Conservation (phyloP, 1,140 invertebrate genomes). For the Microplitis demolitor region DNA sequence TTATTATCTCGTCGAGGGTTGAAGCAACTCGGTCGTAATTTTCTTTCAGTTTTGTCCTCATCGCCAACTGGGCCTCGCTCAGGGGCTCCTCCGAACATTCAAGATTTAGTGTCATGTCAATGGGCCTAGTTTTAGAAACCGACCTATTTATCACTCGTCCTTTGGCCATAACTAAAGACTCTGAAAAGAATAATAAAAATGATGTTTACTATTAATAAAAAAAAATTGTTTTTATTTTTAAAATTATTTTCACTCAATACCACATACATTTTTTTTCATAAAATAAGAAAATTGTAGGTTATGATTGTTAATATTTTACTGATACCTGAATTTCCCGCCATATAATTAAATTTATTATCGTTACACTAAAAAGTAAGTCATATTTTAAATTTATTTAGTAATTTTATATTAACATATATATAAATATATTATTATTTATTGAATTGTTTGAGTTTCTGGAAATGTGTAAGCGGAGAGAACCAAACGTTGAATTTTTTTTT, state of each 20-base stretch:
- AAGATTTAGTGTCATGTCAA: slow-evolving; percentile 65
- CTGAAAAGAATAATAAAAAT: background rate
- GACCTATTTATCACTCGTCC: slow-evolving; percentile 42
- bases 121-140: slow-evolving; percentile 39
- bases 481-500: too few relatives aligned
- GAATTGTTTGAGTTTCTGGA: too few relatives aligned
- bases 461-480: too few relatives aligned
- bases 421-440: too few relatives aligned
- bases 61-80: slow-evolving; percentile 65
- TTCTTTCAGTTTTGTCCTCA: slow-evolving; percentile 63
- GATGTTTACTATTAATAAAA: too few relatives aligned
- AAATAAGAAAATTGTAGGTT: background rate
- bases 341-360: background rate
- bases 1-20: slow-evolving; percentile 52
- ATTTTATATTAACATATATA: too few relatives aligned
- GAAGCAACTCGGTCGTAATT: slow-evolving; percentile 48
- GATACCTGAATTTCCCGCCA: slow-evolving; percentile 10
- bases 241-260: too few relatives aligned
- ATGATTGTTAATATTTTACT: background rate
- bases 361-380: too few relatives aligned
- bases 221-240: too few relatives aligned
- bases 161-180: slow-evolving; percentile 30
- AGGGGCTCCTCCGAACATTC: slow-evolving; percentile 73
- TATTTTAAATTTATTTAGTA: too few relatives aligned
- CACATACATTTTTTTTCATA: too few relatives aligned